Evolutionary conservation across 2,797 vertebrate species (phyloP).

Genomic region (Lepus oiostolus): DNA sequence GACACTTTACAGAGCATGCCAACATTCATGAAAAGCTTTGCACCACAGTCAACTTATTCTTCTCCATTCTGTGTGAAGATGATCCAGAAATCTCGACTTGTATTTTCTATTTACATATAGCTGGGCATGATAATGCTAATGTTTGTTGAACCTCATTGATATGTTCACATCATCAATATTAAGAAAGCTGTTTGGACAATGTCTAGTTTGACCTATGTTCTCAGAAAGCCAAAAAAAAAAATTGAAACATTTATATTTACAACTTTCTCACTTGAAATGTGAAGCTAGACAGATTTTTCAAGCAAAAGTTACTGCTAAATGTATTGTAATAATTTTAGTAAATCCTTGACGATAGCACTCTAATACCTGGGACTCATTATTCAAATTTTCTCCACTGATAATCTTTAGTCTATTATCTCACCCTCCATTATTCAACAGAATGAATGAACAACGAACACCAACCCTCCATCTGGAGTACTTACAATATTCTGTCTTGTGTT

Average conservation of each 20-base stretch:
- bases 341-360: not conserved
- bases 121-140: not conserved
- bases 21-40: not conserved
- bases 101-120: not conserved
- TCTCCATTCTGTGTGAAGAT: not conserved
- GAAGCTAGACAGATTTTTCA: not conserved
- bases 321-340: conserved; percentile 6
- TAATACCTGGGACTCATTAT: not conserved
- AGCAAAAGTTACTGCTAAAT: not conserved
- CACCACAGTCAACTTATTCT: not conserved
- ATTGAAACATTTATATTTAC: conserved; percentile 1
- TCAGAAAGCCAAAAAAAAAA: not conserved
- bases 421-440: not conserved
- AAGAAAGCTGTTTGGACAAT: not conserved
- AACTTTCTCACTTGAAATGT: not conserved
- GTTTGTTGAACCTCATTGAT: not conserved
- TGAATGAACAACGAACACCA: not conserved
- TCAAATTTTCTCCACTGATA: not conserved
- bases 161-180: conserved; percentile 13
- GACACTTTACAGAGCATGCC: not conserved
- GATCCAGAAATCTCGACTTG: not conserved
- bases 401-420: not conserved
- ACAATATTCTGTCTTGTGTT: accelerated
- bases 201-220: not conserved
- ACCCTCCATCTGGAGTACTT: not conserved